phyloP scores from a whole-genome alignment of 1,140 invertebrate species.

The Drosophila sp. region DNA sequence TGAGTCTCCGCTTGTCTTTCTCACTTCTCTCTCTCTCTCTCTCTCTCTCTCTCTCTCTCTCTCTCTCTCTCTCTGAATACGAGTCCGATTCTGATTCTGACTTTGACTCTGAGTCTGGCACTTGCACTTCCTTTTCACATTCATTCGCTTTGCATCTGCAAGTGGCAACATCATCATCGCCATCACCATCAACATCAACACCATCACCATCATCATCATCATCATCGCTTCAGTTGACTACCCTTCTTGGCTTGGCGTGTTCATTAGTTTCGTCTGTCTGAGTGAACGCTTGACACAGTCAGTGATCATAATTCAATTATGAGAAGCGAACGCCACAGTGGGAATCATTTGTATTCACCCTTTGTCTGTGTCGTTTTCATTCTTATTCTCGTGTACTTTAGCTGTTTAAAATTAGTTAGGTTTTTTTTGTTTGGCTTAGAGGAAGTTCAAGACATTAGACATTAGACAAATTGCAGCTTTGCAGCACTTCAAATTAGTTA shows the following conservation, averaged over 20 bases:
- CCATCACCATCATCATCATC: constrained; percentile 5
- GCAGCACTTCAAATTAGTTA: constrained; percentile 12
- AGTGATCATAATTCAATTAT: constrained; percentile 78
- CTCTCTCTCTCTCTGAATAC: constrained; percentile 5
- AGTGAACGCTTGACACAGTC: constrained; percentile 53
- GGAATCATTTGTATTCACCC: constrained; percentile 26
- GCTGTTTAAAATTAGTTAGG: constrained; percentile 2
- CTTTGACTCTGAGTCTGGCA: constrained; percentile 35
- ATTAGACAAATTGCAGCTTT: constrained; percentile 15
- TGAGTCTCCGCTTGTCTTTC: background rate
- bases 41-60: too few species aligned
- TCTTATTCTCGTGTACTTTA: constrained; percentile 6
- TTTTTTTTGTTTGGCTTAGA: background rate
- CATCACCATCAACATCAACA: constrained; percentile 23
- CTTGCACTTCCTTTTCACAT: constrained; percentile 46
- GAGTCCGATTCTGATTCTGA: background rate
- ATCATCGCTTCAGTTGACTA: constrained; percentile 63
- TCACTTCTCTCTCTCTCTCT: too few species aligned
- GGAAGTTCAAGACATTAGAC: constrained; percentile 25
- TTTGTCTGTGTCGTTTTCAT: too few species aligned
- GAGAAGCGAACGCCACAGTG: constrained; percentile 26
- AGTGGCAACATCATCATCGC: constrained; percentile 57
- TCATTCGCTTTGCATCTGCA: constrained; percentile 57
- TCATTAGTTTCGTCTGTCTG: constrained; percentile 57
- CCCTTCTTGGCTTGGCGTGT: constrained; percentile 58